These are phyloP conservation scores for Heliothis virescens DNA, from an alignment of 1,140 invertebrate species.

Conservation along the genomic window DNA sequence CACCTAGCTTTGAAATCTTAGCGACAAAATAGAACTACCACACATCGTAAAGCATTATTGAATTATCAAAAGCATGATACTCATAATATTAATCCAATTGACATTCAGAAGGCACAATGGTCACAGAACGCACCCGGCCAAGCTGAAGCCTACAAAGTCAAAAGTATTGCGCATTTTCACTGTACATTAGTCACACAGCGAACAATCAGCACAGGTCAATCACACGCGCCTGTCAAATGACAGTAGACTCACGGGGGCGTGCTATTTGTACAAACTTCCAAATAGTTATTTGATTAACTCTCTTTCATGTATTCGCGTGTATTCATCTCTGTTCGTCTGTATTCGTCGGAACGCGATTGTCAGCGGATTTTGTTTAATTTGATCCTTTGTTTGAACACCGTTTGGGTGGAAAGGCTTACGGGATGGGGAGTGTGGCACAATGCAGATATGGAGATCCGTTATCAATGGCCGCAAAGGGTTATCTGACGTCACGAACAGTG, in stretches of 20 bases:
- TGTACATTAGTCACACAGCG: conserved; percentile 69
- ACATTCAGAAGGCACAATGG: conserved; percentile 38
- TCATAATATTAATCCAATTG: conserved; percentile 14
- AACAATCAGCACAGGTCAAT: conserved; percentile 71
- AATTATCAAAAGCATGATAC: background rate
- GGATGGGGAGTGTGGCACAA: conserved; percentile 58
- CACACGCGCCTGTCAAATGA: conserved; percentile 75
- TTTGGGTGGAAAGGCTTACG: conserved; percentile 80
- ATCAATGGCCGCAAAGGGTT: conserved; percentile 68
- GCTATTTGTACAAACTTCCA: conserved; percentile 71
- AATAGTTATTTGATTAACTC: conserved; percentile 84
- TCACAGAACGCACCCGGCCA: conserved; percentile 67
- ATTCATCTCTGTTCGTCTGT: background rate
- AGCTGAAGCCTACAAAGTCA: conserved; percentile 61
- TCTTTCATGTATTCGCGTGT: conserved; percentile 80
- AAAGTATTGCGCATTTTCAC: conserved; percentile 75
- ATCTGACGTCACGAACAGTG: conserved; percentile 76
- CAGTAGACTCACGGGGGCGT: conserved; percentile 76
- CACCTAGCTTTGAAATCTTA: background rate
- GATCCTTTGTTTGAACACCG: conserved; percentile 81
- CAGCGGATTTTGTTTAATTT: conserved; percentile 84
- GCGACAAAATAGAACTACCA: background rate
- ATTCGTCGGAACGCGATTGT: conserved; percentile 75
- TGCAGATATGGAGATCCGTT: conserved; percentile 72
- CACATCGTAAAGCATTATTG: background rate